Percentiles rank a stretch among this genome's conserved stretches.
phyloP scores from a whole-genome alignment of 30 jellyfish, hydroid and myxozoan species.

The Aurelia aurita complex sp. Pacific region DNA sequence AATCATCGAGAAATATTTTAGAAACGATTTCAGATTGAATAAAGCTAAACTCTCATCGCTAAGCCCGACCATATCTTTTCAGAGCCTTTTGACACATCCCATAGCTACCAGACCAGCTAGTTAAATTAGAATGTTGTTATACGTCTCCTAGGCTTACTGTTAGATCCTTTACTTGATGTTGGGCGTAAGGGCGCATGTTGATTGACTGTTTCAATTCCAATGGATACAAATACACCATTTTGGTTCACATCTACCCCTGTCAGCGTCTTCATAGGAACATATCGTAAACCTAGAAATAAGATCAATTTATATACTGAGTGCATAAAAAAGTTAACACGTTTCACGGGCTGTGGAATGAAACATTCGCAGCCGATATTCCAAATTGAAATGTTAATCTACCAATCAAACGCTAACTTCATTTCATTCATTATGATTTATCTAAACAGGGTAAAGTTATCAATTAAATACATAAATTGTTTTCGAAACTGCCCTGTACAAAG shows the following conservation, averaged over 20 bases:
- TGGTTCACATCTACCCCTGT: slow-evolving; percentile 72
- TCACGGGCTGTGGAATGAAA: background rate
- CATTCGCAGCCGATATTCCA: too few relatives aligned
- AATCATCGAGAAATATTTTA: too few relatives aligned
- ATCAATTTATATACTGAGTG: background rate
- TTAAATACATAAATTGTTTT: too few relatives aligned
- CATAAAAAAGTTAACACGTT: background rate
- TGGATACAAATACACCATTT: slow-evolving; percentile 67
- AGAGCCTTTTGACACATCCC: too few relatives aligned
- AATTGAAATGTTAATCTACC: background rate
- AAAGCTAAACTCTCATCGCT: too few relatives aligned
- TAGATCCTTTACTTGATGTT: slow-evolving; percentile 15
- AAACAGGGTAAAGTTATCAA: too few relatives aligned
- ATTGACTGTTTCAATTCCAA: slow-evolving; percentile 24
- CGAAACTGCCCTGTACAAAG: too few relatives aligned
- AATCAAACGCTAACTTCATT: background rate
- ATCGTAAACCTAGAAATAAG: slow-evolving; percentile 73
- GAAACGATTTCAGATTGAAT: too few relatives aligned
- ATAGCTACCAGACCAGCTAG: background rate
- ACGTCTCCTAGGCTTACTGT: slow-evolving; percentile 36
- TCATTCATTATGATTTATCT: too few relatives aligned
- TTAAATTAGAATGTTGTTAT: slow-evolving; percentile 12
- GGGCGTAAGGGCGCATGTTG: slow-evolving; percentile 8
- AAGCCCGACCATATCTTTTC: too few relatives aligned
- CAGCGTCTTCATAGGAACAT: slow-evolving; percentile 79